Evolutionary conservation across 2,888 invertebrate species (phyloP).

Genomic region (Drosophila austrosaltans): DNA sequence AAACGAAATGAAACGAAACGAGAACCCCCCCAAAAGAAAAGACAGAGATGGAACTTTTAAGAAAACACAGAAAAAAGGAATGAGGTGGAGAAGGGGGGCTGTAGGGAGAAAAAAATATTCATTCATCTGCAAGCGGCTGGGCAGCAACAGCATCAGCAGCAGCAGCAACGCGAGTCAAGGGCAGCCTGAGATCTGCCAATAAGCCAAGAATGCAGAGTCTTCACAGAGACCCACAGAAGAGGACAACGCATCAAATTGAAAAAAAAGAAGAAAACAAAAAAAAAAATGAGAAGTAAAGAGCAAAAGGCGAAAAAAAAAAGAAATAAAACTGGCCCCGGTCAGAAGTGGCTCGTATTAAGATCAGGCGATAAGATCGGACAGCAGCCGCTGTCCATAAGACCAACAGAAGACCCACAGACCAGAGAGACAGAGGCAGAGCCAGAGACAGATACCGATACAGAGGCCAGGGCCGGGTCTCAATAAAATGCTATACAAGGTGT

Average conservation of each 20-base stretch:
- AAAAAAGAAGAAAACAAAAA: constrained; percentile 67
- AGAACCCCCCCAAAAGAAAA: constrained; percentile 5
- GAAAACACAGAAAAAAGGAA: constrained; percentile 16
- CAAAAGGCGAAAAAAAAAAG: background rate
- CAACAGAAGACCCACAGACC: constrained; percentile 4
- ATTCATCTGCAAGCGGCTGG: constrained; percentile 65
- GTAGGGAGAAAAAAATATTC: constrained; percentile 54
- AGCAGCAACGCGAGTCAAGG: constrained; percentile 19
- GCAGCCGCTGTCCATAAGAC: constrained; percentile 53
- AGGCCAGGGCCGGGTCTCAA: constrained; percentile 65
- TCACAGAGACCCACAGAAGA: constrained; percentile 45
- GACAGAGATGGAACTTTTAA: constrained; percentile 10
- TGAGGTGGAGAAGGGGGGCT: constrained; percentile 4
- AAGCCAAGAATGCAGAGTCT: constrained; percentile 69
- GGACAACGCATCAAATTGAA: constrained; percentile 72
- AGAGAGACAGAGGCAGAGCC: constrained; percentile 35
- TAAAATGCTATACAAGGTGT: constrained; percentile 83
- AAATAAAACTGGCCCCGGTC: constrained; percentile 41
- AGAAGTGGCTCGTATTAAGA: constrained; percentile 80
- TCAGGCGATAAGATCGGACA: constrained; percentile 82
- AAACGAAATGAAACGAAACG: constrained; percentile 49
- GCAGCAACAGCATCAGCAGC: constrained; percentile 7
- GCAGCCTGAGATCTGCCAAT: constrained; percentile 56
- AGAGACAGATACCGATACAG: background rate
- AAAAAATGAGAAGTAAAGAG: constrained; percentile 8